Base-by-base conservation (phyloP, 2,888 invertebrate genomes). In the Xestia c-nigrum region DNA sequence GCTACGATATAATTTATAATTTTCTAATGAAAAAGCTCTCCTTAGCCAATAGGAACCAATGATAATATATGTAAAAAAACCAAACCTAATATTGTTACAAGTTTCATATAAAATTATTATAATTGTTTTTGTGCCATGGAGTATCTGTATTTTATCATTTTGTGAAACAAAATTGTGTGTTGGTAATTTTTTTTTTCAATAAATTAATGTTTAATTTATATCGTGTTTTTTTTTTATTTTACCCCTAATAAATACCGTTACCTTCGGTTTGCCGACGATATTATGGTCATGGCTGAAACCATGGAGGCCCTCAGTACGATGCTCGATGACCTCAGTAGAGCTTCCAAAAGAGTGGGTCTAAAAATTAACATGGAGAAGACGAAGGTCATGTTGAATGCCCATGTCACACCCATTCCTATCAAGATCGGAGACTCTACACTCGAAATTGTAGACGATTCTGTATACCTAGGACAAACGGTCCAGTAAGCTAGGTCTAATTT, bases 81-180 rank as follows among this genome's bases (percentile, higher is more conserved):
- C 80, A 84, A 84, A 82, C 47, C 59, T 43, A 47, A n/a, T 21
- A n/a, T 57, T 71, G 63, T 80, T 67, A 80, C 59, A 80, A 74
- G 67, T 80, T 84, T 81, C 59, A 73, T 40, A 31, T 63, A 83
- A 63, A 70, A 61, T 47, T 55, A 43, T 40, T 16, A 43, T 66
- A 65, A 43, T 43, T 43, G 47, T 72, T 76, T 80, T 81, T 68
- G 85, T 85, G 85, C 85, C 85, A 85, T 85, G 66, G 55, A 47
- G 69, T 81, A 66, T 82, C 69, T 77, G 74, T 83, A 72, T 66
- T 71, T 72, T 72, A 59, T 72, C 31, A 71, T 81, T 84, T 80
- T 73, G 74, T 87, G n/a, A 69, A 76, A 74, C 66, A 69, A 70
- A 73, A 72, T 75, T 87, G 72, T 84, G 63, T 69, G 64, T 75